phyloP scores from a whole-genome alignment of 2,113 vertebrate species.

The Eidolon helvum region DNA sequence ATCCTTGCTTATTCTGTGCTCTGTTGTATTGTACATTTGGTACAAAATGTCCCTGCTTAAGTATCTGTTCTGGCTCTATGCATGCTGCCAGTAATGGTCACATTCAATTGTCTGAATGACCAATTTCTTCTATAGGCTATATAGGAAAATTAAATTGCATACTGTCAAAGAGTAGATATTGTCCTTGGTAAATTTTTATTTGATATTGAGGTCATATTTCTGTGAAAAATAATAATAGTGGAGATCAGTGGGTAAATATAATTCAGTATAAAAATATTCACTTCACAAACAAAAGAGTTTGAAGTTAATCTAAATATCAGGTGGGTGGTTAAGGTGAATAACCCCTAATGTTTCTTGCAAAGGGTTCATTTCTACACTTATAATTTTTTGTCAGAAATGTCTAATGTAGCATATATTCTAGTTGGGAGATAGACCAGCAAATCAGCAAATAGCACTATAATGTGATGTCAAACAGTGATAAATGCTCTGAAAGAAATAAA shows the following conservation, averaged over 20 bases:
- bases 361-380: background rate
- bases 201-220: conserved; percentile 49
- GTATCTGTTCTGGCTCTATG: background rate
- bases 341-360: background rate
- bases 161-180: conserved; percentile 12
- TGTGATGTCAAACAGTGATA: background rate
- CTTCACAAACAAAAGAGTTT: background rate
- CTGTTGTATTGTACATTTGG: conserved; percentile 9
- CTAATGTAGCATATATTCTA: background rate
- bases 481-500: background rate
- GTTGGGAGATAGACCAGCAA: background rate
- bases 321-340: background rate
- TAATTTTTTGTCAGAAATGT: background rate
- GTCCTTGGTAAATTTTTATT: conserved; percentile 47
- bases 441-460: background rate
- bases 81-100: background rate
- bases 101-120: conserved; percentile 39
- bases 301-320: background rate
- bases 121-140: conserved; percentile 40
- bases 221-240: conserved; percentile 17
- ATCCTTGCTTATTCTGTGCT: background rate
- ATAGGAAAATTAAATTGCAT: conserved; percentile 50
- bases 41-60: conserved; percentile 33
- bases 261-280: background rate
- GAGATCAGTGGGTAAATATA: background rate